Evolutionary conservation across 2,888 invertebrate genomes (phyloP), one percentile per base, ranked within the genome.

Genomic region (Tortrix viridana): DNA sequence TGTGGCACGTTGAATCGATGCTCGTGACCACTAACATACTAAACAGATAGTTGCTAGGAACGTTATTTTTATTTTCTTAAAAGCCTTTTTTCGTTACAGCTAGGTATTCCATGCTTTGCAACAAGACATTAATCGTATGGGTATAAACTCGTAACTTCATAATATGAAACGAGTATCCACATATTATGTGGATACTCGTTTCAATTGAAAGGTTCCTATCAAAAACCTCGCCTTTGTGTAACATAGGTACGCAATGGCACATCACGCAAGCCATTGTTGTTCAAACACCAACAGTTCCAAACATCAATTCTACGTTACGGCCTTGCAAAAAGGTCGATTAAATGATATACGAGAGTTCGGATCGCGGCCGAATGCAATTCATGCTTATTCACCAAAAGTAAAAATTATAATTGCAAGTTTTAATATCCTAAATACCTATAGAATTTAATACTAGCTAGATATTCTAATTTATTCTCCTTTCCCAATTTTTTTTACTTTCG

Each of bases 1-100:
- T 63, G 63, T 63, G 63, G 63, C 63, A 63, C 63, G 63, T 63
- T 63, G 58, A 63, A 53, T 58, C 57, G 60, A 47, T 53, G 63
- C 57, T 57, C 44, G 44, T 44, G 52, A 48, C 63, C 58, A 63
- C 63, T 63, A 63, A 63, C 63, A 63, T 63, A 63, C 63, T 58
- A 63, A 63, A 63, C 53, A 63, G 63, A 63, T 63, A 63, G 63
- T 63, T 63, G 52, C 63, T 52, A 53, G 26, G 26, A 58, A 54
- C 16, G 38, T 32, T 14, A 55, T 55, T 48, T 58, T 57, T 52
- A 57, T 63, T 52, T 55, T 57, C 52, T 47, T 22, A 48, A 22
- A 41, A 58, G 43, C 47, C 63, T 53, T 44, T 16, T 32, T n/a
- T 26, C 43, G 19, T 43, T 50, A 50, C 14, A 46, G 4, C 46